These are phyloP conservation scores for Lepus oiostolus DNA, from an alignment of 2,797 vertebrate genomes.

Conservation along the genomic window DNA sequence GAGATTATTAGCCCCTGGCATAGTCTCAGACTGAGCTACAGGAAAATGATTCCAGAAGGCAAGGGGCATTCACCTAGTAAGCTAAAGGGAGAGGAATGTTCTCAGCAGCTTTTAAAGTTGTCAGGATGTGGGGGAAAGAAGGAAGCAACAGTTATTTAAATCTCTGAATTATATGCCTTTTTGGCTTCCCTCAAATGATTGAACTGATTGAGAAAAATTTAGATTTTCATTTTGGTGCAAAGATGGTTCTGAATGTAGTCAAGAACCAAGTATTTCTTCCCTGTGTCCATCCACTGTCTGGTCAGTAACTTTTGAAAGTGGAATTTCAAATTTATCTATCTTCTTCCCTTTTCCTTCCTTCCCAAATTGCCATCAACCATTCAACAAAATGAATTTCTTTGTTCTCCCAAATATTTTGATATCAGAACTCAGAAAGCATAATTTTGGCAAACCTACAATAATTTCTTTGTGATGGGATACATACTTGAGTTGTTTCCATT, in stretches of 20 bases:
- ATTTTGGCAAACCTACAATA: not conserved
- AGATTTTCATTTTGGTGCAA: slow-evolving; percentile 1
- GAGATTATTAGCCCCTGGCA: not conserved
- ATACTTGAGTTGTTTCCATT: not conserved
- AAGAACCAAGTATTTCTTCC: not conserved
- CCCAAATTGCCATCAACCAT: not conserved
- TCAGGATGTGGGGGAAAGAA: not conserved
- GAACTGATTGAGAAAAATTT: slow-evolving; percentile 20
- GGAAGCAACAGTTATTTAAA: not conserved
- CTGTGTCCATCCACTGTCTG: not conserved
- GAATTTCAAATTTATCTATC: not conserved
- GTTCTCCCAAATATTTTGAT: slow-evolving; percentile 33
- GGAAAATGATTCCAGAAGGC: slow-evolving; percentile 1
- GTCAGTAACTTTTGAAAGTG: not conserved
- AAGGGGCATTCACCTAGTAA: not conserved
- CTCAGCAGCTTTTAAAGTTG: not conserved
- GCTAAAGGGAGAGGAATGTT: not conserved
- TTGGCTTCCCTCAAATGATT: not conserved
- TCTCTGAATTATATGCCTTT: not conserved
- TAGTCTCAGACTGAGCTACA: not conserved
- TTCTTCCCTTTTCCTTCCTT: not conserved
- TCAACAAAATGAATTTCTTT: not conserved
- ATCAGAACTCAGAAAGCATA: not conserved
- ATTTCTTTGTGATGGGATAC: not conserved
- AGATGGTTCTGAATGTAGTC: not conserved